Base-by-base conservation (phyloP, 2,113 vertebrate genomes). In the Oncorhynchus kisutch region DNA sequence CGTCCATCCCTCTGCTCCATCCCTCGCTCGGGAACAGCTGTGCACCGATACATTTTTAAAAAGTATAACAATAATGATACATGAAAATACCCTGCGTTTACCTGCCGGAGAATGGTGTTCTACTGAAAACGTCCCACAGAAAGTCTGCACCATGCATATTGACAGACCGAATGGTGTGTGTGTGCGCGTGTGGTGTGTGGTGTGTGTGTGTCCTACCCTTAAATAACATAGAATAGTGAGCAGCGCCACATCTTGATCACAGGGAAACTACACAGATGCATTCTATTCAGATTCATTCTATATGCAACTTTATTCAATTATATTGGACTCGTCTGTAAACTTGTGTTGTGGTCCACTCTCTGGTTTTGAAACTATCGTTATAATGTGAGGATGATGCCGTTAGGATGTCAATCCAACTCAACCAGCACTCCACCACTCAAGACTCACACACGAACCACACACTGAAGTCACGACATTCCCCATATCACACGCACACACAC, bases 21-120 rank as follows among this genome's bases (percentile, higher is more conserved):
- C 78, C 39, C 60, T 71, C 5, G 72, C 77, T 78, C 75, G 64
- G 70, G 70, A 76, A 78, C 83, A 84, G 78, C 84, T 86, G 89
- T 75, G 74, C 16, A 0, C 54, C 74, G 70, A 77, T 51, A 22
- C 54, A 54, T 79, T 83, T 81, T 79, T 78, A 72, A 0, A 49
- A 82, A 79, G 80, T 81, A 80, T 85, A 85, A 83, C 82, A 81
- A 34, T 34, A 85, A 82, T 85, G 81, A 69, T 4, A 3, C 5
- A 69, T 5, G 9, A 25, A 39, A 20, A 48, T 14, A 3, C 29
- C 27, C 13, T 27, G 64, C 4, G 3, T 71, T 70, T 31, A 66
- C 87, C 78, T 29, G 31, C 13, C 31, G 25, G 4, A 31, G 24
- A 27, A 25, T 11, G 64, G 64, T 13, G 64, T 29, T 66, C 64